Percentiles rank a stretch among this genome's conserved stretches.
Evolutionary conservation across 2,113 vertebrate genomes (phyloP).

Genomic region (Verasper variegatus): DNA sequence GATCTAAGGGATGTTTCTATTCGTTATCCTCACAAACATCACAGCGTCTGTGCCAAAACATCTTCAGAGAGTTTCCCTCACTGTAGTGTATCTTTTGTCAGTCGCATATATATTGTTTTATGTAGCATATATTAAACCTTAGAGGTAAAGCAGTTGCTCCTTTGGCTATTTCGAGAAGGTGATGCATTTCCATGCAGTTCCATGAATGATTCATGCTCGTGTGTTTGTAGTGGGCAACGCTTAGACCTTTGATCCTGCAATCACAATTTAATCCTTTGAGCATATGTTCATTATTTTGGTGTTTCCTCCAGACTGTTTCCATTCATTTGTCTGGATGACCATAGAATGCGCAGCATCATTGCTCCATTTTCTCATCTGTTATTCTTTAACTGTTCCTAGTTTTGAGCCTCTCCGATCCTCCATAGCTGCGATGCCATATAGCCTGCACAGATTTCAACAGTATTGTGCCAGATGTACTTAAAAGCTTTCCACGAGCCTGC

Average conservation of each 20-base stretch:
- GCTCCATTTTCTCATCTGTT: not conserved
- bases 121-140: not conserved
- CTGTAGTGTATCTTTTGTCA: not conserved
- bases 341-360: too few relatives aligned
- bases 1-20: not conserved
- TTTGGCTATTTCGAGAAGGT: not conserved
- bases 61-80: not conserved
- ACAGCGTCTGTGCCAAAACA: not conserved
- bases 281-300: conserved; percentile 1
- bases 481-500: conserved; percentile 21
- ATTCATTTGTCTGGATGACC: conserved; percentile 1
- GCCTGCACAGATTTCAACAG: not conserved
- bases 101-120: not conserved
- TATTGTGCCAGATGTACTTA: conserved; percentile 32
- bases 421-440: not conserved
- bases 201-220: conserved; percentile 51
- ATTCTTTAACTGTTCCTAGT: not conserved
- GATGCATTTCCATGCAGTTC: not conserved
- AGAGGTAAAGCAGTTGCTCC: not conserved
- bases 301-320: not conserved
- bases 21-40: not conserved
- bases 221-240: conserved; percentile 35
- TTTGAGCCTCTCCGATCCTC: not conserved
- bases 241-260: conserved; percentile 55
- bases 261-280: conserved; percentile 24